A percentile compares a stretch with the other conserved stretches of the same genome.
phyloP scores from a whole-genome alignment of 2,797 vertebrate genomes.

The Phalanger gymnotis region DNA sequence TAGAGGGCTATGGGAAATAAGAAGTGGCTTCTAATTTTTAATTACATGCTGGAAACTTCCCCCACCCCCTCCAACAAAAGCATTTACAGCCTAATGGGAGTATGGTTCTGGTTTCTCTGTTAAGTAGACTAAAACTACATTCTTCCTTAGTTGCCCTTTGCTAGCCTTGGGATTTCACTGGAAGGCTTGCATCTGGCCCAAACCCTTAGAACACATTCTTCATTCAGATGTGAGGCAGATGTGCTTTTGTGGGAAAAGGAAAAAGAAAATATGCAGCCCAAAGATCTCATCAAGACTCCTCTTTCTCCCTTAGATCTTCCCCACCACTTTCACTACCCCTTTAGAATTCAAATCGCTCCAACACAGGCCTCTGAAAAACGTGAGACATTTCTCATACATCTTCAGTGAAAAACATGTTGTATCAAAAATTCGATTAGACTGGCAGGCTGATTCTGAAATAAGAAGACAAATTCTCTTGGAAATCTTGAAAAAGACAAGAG shows the following conservation, averaged over 20 bases:
- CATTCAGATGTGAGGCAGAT: not conserved
- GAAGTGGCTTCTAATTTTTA: not conserved
- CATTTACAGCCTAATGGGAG: not conserved
- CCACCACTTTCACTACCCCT: not conserved
- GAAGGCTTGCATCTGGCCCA: not conserved
- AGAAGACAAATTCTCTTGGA: not conserved
- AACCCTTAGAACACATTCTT: not conserved
- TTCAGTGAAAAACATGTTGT: not conserved
- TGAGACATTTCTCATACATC: not conserved
- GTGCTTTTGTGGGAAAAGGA: not conserved
- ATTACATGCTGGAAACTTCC: not conserved
- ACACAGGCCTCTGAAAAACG: not conserved
- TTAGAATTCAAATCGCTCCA: not conserved
- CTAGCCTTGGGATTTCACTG: no score
- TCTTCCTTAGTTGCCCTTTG: no score
- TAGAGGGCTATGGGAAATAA: not conserved
- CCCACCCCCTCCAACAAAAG: not conserved
- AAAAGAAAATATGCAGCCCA: not conserved
- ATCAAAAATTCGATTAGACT: not conserved
- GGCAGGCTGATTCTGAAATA: not conserved
- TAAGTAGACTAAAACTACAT: not conserved
- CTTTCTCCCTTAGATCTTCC: not conserved
- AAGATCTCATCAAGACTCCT: not conserved
- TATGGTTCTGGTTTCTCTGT: not conserved
- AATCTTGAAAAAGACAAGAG: not conserved